Percentiles rank a stretch among this genome's conserved stretches.
Evolutionary conservation across 2,113 vertebrate species (phyloP).

Genomic region (Chionodraco myersi): DNA sequence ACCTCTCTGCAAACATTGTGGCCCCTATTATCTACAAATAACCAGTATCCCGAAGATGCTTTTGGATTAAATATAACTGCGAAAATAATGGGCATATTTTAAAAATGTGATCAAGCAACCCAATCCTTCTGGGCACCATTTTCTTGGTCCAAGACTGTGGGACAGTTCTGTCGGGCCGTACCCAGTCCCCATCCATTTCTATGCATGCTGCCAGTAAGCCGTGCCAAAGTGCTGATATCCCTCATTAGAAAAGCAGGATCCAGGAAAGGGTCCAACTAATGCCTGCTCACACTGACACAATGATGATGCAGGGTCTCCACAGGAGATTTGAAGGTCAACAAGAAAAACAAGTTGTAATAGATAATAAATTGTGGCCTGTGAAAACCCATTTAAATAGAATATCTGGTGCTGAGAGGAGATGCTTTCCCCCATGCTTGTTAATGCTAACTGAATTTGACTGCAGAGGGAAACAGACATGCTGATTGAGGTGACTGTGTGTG

Average conservation of each 20-base stretch:
- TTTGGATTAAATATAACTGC: conserved; percentile 76
- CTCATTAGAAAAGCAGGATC: conserved; percentile 82
- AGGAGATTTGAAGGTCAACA: conserved; percentile 76
- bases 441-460: conserved; percentile 56
- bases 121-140: conserved; percentile 74
- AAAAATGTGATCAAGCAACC: conserved; percentile 76
- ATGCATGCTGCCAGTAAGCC: conserved; percentile 77
- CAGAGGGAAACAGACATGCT: conserved; percentile 51
- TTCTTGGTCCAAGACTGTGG: conserved; percentile 65
- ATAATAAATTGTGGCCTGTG: conserved; percentile 44
- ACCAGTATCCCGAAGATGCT: conserved; percentile 62
- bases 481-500: conserved; percentile 57
- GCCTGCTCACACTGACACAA: conserved; percentile 68
- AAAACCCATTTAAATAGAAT: conserved; percentile 60
- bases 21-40: conserved; percentile 69
- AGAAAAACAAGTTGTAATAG: conserved; percentile 68
- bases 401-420: conserved; percentile 28
- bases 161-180: conserved; percentile 70
- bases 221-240: conserved; percentile 81
- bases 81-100: conserved; percentile 76
- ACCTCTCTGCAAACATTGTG: conserved; percentile 56
- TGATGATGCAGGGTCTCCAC: conserved; percentile 67
- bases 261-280: conserved; percentile 79
- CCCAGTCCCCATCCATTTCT: conserved; percentile 72
- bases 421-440: conserved; percentile 64